Evolutionary conservation across 2,797 vertebrate species (phyloP), one percentile per base, ranked within the genome.

Genomic region (Scomberomorus guttatus): DNA sequence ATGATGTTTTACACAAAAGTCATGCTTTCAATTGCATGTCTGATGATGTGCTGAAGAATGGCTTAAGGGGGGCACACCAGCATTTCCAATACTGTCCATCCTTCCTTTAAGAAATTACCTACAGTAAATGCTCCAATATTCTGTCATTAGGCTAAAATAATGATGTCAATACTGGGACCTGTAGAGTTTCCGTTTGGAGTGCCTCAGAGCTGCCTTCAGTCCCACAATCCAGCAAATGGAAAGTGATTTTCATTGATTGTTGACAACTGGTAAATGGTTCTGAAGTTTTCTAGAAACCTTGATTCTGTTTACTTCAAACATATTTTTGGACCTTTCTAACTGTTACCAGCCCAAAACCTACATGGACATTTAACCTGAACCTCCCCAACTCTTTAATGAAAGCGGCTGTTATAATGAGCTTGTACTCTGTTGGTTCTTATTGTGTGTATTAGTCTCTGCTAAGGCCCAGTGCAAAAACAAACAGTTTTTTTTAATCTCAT

Each of bases 321-420:
- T 37, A 37, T 37, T 56, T 65, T 50, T 10, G 4, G 18, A 67
- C 18, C 18, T 58, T 34, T 59, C 57, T 11, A 25, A 18, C 42
- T 42, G 27, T 46, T 46, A 52, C 32, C 15, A 37, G n/a, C 25
- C 18, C 6, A 48, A 18, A 76, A 14, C 37, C 52, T 13, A 22
- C 54, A 44, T 14, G 7, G 66, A 68, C 42, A 65, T 63, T 75
- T 68, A 42, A 13, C 13, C 13, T 14, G 39, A 42, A 42, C 46
- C 25, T 58, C 9, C 39, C 2, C 10, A 14, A 62, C 46, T 68
- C 44, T 68, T 67, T 74, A 52, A 77, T 80, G 34, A 79, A 65
- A 79, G 51, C 46, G 39, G 83, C 48, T 64, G 55, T 80, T 61
- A 54, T 4, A 29, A 76, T 72, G 79, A 1, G 42, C 37, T 59